Evolutionary conservation across 2,888 invertebrate species (phyloP).

Genomic region (Scaptomyza flava): DNA sequence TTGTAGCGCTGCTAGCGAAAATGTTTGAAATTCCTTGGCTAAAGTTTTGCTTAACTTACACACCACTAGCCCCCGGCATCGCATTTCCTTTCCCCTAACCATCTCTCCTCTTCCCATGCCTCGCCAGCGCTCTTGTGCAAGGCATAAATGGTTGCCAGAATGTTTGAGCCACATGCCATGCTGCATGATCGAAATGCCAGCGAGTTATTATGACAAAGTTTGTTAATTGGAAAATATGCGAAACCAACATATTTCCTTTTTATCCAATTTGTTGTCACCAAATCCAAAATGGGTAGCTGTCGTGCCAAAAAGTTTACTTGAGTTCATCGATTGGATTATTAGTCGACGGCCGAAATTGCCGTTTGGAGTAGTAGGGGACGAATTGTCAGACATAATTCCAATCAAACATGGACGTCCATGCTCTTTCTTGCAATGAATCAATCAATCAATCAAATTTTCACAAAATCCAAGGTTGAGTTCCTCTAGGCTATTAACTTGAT

Average conservation of each 20-base stretch:
- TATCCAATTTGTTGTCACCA: slow-evolving; percentile 23
- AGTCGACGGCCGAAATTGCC: slow-evolving; percentile 26
- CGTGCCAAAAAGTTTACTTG: not conserved
- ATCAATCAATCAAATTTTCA: slow-evolving; percentile 45
- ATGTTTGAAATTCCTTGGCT: slow-evolving; percentile 68
- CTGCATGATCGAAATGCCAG: slow-evolving; percentile 72
- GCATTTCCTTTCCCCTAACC: not conserved
- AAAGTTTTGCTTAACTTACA: slow-evolving; percentile 42
- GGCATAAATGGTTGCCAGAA: slow-evolving; percentile 68
- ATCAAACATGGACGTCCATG: slow-evolving; percentile 26
- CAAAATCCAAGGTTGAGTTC: slow-evolving; percentile 14
- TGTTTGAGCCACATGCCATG: slow-evolving; percentile 66
- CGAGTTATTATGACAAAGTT: slow-evolving; percentile 77
- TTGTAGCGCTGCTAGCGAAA: slow-evolving; percentile 55
- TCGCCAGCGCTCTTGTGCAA: slow-evolving; percentile 27
- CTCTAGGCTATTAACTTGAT: slow-evolving; percentile 15
- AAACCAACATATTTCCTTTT: slow-evolving; percentile 52
- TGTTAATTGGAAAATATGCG: slow-evolving; percentile 77
- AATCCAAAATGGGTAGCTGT: slow-evolving; percentile 3
- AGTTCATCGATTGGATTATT: slow-evolving; percentile 13
- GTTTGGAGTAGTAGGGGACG: not conserved
- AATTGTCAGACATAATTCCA: slow-evolving; percentile 20
- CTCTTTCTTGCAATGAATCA: slow-evolving; percentile 21
- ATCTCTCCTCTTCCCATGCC: not conserved
- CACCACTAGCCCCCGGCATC: not conserved